Evolutionary conservation across 2,113 vertebrate genomes (phyloP), one percentile per base, ranked within the genome.

Genomic region (Triplophysa dalaica): DNA sequence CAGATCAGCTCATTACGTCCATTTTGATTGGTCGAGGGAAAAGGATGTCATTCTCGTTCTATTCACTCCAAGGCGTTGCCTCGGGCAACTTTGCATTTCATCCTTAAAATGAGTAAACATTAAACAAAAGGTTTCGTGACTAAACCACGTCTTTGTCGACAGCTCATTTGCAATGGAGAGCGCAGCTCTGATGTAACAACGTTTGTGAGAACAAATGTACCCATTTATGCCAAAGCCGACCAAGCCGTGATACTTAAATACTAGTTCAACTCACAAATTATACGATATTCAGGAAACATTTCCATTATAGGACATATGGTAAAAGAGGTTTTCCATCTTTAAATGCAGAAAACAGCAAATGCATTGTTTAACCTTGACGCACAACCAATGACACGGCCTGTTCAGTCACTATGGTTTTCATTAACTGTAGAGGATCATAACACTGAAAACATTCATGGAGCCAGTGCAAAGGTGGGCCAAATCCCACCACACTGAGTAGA

Each of bases 81-180:
- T 21, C 8, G 6, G 70, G 52, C 33, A 73, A 60, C 70, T 22
- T 41, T 10, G 29, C 29, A 73, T 73, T 73, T 73, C 33, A 13
- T 56, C 9, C 52, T 58, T 14, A 29, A 58, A 72, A 73, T 7
- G 54, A 63, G 61, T 75, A 75, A 75, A 75, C 73, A 75, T 50
- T 63, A 63, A 62, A 74, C 70, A 74, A 73, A 73, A 73, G 33
- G n/a, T 58, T 72, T 58, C 21, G 38, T 43, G n/a, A 61, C 54
- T 43, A 43, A 74, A 60, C 70, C 70, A 22, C 4, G 19, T 54
- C 50, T n/a, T 56, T 58, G 70, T 41, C 70, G 41, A 58, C 17
- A 72, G 29, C 17, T 38, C 52, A 72, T 72, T 56, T 72, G n/a
- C 29, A 72, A 58, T 58, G 3, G 52, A 61, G 54, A 22, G 29